Conservation (phyloP, 1,140 invertebrate species). For the Drosophila mayri region DNA sequence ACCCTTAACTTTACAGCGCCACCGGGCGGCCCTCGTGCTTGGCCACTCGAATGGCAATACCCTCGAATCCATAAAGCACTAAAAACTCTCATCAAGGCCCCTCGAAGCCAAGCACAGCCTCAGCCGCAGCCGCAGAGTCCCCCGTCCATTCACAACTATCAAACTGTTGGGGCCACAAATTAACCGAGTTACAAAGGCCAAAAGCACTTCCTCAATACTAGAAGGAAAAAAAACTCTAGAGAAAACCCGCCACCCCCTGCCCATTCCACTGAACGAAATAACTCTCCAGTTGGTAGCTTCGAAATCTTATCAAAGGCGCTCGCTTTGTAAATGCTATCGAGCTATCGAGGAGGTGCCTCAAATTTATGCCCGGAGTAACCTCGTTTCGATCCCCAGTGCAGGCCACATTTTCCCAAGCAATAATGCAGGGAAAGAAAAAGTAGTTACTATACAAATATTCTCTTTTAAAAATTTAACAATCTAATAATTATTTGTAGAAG, state of each 20-base stretch:
- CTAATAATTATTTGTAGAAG: background rate
- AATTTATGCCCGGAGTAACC: slow-evolving; percentile 76
- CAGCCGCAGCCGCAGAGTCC: background rate
- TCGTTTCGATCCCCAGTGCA: slow-evolving; percentile 63
- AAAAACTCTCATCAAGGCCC: slow-evolving; percentile 38
- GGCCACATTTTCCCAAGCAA: slow-evolving; percentile 51
- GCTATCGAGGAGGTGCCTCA: slow-evolving; percentile 23
- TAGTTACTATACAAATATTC: background rate
- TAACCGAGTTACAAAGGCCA: slow-evolving; percentile 57
- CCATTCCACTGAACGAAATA: slow-evolving; percentile 29
- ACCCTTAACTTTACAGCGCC: slow-evolving; percentile 31
- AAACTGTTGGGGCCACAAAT: slow-evolving; percentile 44
- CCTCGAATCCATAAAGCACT: slow-evolving; percentile 30
- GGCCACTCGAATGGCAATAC: slow-evolving; percentile 50
- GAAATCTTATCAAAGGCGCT: slow-evolving; percentile 74
- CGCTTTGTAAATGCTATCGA: slow-evolving; percentile 51
- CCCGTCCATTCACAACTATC: slow-evolving; percentile 39
- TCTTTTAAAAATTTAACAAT: background rate
- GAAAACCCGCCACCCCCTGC: slow-evolving; percentile 2
- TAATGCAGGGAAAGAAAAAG: background rate
- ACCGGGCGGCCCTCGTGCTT: slow-evolving; percentile 10
- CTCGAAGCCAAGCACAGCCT: slow-evolving; percentile 56
- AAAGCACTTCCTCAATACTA: slow-evolving; percentile 43
- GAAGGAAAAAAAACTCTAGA: background rate
- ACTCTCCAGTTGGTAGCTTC: slow-evolving; percentile 49